Conservation (phyloP, 1,140 invertebrate species). For the Pachyrhynchus sulphureomaculatus region DNA sequence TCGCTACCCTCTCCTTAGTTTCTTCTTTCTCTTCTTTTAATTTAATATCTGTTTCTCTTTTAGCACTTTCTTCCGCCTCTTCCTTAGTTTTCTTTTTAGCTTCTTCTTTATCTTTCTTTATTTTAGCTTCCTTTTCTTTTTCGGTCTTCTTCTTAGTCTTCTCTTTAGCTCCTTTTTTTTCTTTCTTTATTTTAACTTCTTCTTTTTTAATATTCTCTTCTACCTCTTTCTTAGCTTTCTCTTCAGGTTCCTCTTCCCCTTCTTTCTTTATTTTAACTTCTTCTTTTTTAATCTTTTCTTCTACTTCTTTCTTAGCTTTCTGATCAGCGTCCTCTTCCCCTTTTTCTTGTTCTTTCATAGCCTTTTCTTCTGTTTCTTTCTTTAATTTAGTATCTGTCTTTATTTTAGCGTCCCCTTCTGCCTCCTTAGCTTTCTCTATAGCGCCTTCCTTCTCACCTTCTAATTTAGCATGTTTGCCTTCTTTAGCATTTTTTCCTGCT, state of each 20-base stretch:
- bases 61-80: neutral
- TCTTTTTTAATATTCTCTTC: neutral
- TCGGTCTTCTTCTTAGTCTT: constrained; percentile 1
- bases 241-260: constrained; percentile 27
- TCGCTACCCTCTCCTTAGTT: constrained; percentile 30
- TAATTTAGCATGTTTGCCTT: no score
- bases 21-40: constrained; percentile 37
- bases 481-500: constrained; percentile 30
- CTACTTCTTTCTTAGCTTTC: constrained; percentile 32
- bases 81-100: neutral
- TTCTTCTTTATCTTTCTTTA: constrained; percentile 9
- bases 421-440: no score
- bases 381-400: no score
- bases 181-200: constrained; percentile 16
- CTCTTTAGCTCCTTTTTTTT: constrained; percentile 16
- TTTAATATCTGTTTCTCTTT: constrained; percentile 20
- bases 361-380: constrained; percentile 10
- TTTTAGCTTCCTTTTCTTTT: neutral
- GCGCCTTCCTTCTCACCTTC: no score
- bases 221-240: neutral
- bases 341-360: constrained; percentile 16
- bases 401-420: no score
- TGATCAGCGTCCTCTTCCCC: constrained; percentile 33
- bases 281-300: no score
- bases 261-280: constrained; percentile 28